phyloP scores from a whole-genome alignment of 2,113 vertebrate genomes.

The Rhinolophus ferrumequinum region DNA sequence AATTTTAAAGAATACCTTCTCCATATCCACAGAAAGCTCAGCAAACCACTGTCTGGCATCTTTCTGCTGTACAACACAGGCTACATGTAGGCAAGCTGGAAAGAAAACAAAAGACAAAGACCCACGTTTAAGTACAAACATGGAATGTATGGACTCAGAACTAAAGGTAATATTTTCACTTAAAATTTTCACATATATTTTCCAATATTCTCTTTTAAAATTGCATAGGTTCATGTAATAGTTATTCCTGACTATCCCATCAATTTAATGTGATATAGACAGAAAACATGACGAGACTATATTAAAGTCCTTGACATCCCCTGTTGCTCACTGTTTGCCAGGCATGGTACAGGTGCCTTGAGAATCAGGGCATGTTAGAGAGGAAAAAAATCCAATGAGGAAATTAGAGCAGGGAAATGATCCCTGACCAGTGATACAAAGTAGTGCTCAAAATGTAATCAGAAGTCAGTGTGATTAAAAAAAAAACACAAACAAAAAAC shows the following conservation, averaged over 20 bases:
- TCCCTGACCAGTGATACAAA: not conserved
- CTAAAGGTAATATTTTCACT: conserved; percentile 5
- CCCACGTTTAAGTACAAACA: conserved; percentile 17
- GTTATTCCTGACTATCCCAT: not conserved
- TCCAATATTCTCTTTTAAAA: not conserved
- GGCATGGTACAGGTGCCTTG: not conserved
- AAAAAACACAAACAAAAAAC: not conserved
- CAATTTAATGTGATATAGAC: not conserved
- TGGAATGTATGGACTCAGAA: not conserved
- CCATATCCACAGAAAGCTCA: conserved; percentile 99
- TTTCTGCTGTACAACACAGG: conserved; percentile 99
- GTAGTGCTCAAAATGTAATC: not conserved
- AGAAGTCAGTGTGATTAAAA: not conserved
- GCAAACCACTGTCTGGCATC: conserved; percentile 99
- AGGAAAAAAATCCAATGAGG: not conserved
- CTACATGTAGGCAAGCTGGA: conserved; percentile 97
- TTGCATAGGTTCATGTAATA: not conserved
- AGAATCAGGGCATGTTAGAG: not conserved
- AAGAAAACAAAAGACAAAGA: conserved; percentile 62
- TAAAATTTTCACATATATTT: conserved; percentile 34
- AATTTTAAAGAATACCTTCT: conserved; percentile 91
- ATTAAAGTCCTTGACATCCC: not conserved
- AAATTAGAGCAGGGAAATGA: not conserved
- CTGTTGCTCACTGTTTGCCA: not conserved
- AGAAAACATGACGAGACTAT: not conserved